Evolutionary conservation across 1,140 invertebrate species (phyloP), one percentile per base, ranked within the genome.

Genomic region (Anoplolepis gracilipes): DNA sequence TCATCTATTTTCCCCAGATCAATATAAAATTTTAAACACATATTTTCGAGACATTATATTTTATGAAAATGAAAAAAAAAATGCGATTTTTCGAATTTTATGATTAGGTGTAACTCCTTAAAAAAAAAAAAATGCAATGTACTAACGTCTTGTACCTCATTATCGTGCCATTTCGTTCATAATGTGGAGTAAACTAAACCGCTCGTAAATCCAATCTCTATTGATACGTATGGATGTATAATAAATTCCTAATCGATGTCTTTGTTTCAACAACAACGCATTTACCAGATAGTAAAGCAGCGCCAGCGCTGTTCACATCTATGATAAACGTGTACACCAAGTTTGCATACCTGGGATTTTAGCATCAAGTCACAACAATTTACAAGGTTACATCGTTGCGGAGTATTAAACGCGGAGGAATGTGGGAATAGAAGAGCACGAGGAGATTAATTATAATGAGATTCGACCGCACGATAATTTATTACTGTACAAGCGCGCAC

Each of bases 211-310:
- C 19, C 22, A 42, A 28, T 11, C 30, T 42, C 46, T 8, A 36
- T 16, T 22, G 6, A 59, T 55, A 49, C 25, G 28, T 2, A 42
- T 57, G 28, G n/a, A 72, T 19, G 33, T 13, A 22, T 30, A 59
- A 39, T 81, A 57, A 72, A 72, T 72, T 81, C 72, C 19, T 81
- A 81, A 81, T 81, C 65, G 49, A 30, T 10, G 36, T 70, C 77
- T 70, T 70, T 78, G 22, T 67, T 53, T 42, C 25, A 59, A 81
- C 4, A 72, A 81, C 4, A n/a, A 82, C 11, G 53, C 22, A 22
- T 72, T 82, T 28, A 61, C 19, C 30, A 65, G 30, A n/a, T 13
- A 33, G 28, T 67, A 28, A 57, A 81, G 19, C 53, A 59, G 19
- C 1, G 19, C 13, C 22, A 46, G 25, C 28, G 19, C 59, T 70